Evolutionary conservation across 2,113 vertebrate genomes (phyloP), one percentile per base, ranked within the genome.

Genomic region (Phycodurus eques): DNA sequence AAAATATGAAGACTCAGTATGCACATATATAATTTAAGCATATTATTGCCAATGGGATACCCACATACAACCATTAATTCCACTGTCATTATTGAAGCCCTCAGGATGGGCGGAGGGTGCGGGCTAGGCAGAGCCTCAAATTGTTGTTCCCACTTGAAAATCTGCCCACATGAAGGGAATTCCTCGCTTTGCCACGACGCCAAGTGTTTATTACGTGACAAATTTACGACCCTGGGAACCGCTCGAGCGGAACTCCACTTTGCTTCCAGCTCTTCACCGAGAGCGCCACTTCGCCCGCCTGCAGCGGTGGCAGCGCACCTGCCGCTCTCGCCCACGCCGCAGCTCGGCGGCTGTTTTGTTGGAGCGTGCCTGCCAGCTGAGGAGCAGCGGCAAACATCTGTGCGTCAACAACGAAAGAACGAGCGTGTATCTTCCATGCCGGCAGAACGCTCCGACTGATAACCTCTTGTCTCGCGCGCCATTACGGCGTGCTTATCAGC

Each of bases 111-210:
- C 6, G 60, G 33, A 15, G 39, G n/a, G 20, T 10, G 56, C 9
- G 31, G 0, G 35, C 42, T 74, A 14, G 42, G 59, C 54, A 59
- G 65, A 82, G 63, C 70, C 14, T 49, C 60, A 68, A 60, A 75
- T 22, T 51, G 70, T 73, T 80, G 69, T 42, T 77, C 71, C 70
- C 71, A 54, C 59, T 78, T 82, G 71, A 67, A 82, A 82, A 74
- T 75, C 35, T 57, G 67, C 63, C 72, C 67, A 57, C 71, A 68
- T 67, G 70, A 74, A 70, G 75, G 68, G 71, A 82, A 68, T 72
- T 67, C 68, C 54, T 67, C 62, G 17, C 63, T 49, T 68, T 5
- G 44, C 63, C 66, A 20, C 54, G 33, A 60, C 14, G 11, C 13
- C 56, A 13, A 8, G 54, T 74, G 69, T 82, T 86, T 68, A 75